Conservation (phyloP, 2,113 vertebrate genomes). For the Dermatemys mawii region DNA sequence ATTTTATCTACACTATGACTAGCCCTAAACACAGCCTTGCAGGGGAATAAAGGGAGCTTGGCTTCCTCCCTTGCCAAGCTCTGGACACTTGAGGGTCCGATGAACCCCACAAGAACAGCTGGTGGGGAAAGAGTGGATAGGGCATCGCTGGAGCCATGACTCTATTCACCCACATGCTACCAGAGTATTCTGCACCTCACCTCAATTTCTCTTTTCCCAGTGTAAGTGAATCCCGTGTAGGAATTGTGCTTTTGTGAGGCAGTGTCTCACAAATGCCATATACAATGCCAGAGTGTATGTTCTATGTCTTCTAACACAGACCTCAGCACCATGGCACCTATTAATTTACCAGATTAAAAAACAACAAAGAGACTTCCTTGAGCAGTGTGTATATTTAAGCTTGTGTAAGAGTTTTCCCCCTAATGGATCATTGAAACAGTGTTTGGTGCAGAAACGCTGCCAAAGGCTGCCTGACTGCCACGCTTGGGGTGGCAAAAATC, state of each 20-base stretch:
- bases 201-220: neutral
- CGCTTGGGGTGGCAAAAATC: no score
- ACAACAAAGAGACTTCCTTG: neutral
- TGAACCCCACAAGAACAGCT: neutral
- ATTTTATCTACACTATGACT: neutral
- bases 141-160: neutral
- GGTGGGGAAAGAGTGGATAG: neutral
- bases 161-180: neutral
- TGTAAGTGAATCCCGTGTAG: neutral
- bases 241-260: neutral
- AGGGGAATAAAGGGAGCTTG: neutral
- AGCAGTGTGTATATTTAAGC: neutral
- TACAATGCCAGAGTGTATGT: neutral
- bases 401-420: neutral
- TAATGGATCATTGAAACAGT: neutral
- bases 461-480: no score
- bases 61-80: neutral
- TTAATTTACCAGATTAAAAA: neutral
- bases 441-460: no score
- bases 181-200: neutral
- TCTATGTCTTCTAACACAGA: neutral
- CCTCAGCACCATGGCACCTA: neutral
- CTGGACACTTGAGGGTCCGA: neutral
- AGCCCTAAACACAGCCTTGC: neutral
- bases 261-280: neutral